Evolutionary conservation across 2,797 vertebrate species (phyloP), one percentile per base, ranked within the genome.

Genomic region (Falco peregrinus): DNA sequence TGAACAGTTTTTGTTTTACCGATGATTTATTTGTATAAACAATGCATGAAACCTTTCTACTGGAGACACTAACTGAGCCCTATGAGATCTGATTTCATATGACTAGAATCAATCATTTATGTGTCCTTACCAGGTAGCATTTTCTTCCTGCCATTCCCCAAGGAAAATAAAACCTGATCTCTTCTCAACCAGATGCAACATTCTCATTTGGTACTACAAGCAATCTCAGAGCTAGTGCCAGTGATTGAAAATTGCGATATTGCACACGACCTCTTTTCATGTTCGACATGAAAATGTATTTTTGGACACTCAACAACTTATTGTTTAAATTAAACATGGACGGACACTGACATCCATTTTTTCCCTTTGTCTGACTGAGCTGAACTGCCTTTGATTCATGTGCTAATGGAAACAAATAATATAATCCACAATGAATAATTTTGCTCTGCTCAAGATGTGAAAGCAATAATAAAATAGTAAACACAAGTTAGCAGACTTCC

Each of bases 391-490:
- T 90, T 94, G 89, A 97, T 96, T 95, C 89, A 87, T 96, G 95
- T 91, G 76, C 79, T 95, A 95, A 96, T 92, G 73, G 79, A 92
- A 96, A 87, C 76, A 94, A 95, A 95, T 0, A 6, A 90, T 89
- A 81, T 45, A 90, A 96, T 92, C 87, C 92, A 85, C 74, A 90
- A 87, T 93, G 87, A 97, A 96, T 92, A 92, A 96, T 93, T 95
- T 71, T 94, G n/a, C 79, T 93, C 51, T 84, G 69, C 68, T 95
- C 9, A 6, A 89, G 76, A 94, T 96, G 76, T 84, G 93, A 95
- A 95, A 92, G 93, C 76, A 94, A 86, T 93, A 96, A 95, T 89
- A 86, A 96, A 94, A 94, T 54, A 87, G 84, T 91, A 95, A 97
- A 95, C 88, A 96, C 39, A 86, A 88, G 59, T 86, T 82, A 96